phyloP scores from a whole-genome alignment of 2,797 vertebrate genomes.

The Danio jaintianensis region DNA sequence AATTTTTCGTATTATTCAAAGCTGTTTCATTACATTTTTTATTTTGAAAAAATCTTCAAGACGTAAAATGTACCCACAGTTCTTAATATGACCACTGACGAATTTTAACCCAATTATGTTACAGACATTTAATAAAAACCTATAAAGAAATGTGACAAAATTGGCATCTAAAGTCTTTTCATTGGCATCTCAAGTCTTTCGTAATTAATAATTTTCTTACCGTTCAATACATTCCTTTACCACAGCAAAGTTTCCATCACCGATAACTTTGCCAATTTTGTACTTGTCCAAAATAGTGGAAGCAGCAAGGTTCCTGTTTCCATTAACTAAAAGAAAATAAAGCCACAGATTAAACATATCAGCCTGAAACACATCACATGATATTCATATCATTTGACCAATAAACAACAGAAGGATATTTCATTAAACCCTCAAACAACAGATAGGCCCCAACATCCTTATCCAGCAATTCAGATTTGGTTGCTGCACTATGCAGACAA shows the following conservation, averaged over 20 bases:
- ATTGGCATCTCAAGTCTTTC: not conserved
- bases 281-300: slow-evolving; percentile 90
- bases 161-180: not conserved
- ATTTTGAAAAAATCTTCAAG: too few species aligned
- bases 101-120: too few species aligned
- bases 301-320: slow-evolving; percentile 83
- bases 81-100: too few species aligned
- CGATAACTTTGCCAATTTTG: slow-evolving; percentile 94
- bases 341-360: slow-evolving; percentile 6
- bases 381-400: not conserved
- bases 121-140: too few species aligned
- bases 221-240: slow-evolving; percentile 95
- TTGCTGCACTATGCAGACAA: slow-evolving; percentile 24
- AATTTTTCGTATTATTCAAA: too few species aligned
- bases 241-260: slow-evolving; percentile 97
- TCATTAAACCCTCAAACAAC: not conserved
- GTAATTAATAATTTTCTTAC: slow-evolving; percentile 71
- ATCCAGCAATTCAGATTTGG: not conserved
- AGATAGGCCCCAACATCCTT: not conserved
- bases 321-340: slow-evolving; percentile 80
- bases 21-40: too few species aligned
- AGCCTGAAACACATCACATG: not conserved
- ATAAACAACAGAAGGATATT: not conserved
- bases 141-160: too few species aligned
- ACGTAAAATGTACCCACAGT: too few species aligned